Evolutionary conservation across 2,797 vertebrate species (phyloP).

Genomic region (Gymnocypris eckloni): DNA sequence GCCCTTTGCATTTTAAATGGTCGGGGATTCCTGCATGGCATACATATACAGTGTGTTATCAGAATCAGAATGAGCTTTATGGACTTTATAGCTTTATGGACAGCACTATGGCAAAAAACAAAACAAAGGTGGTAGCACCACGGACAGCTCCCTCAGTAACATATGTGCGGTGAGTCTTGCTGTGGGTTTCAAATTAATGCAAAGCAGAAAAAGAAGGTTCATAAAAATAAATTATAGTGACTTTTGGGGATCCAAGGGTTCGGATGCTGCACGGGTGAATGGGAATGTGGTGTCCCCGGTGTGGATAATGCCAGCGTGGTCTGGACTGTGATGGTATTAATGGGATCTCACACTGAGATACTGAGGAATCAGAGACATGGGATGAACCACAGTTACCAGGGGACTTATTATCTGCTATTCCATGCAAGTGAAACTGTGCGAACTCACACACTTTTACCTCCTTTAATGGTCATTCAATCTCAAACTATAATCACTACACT

Average conservation of each 20-base stretch:
- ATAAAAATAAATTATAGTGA: background rate
- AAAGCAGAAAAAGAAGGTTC: slow-evolving; percentile 10
- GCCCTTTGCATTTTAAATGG: slow-evolving; percentile 60
- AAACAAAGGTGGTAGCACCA: background rate
- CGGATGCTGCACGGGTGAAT: background rate
- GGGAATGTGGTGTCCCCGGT: background rate
- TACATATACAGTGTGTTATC: slow-evolving; percentile 51
- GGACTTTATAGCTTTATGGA: background rate
- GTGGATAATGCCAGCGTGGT: slow-evolving; percentile 7
- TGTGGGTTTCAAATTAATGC: slow-evolving; percentile 20
- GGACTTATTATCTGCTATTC: slow-evolving; percentile 11
- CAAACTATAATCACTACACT: slow-evolving; percentile 12
- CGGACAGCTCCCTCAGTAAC: slow-evolving; percentile 27
- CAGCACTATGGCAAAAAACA: background rate
- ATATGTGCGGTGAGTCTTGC: slow-evolving; percentile 21
- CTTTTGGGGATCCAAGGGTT: slow-evolving; percentile 22
- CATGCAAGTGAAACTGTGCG: background rate
- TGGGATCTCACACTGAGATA: slow-evolving; percentile 38
- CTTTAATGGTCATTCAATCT: slow-evolving; percentile 16
- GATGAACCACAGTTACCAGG: slow-evolving; percentile 7
- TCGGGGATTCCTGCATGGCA: slow-evolving; percentile 29
- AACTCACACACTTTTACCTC: background rate
- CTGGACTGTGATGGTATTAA: slow-evolving; percentile 38
- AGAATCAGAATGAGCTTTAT: slow-evolving; percentile 2
- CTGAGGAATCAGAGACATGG: slow-evolving; percentile 15